Conservation (phyloP, 1,140 invertebrate species). For the Frieseomelitta varia region DNA sequence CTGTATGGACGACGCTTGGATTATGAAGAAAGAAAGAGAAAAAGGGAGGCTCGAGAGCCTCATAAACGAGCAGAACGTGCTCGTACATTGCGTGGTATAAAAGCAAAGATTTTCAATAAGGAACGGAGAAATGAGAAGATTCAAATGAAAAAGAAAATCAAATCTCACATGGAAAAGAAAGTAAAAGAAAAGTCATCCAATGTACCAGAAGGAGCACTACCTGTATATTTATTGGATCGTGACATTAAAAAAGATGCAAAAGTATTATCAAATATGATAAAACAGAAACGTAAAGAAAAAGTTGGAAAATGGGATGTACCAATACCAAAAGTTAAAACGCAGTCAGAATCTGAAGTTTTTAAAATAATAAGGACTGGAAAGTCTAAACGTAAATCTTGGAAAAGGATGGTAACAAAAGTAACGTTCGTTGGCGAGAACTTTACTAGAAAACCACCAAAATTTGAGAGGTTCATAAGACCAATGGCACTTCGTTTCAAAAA, state of each 20-base stretch:
- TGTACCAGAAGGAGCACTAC: slow-evolving; percentile 94
- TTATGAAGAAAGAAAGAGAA: slow-evolving; percentile 98
- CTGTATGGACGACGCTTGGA: slow-evolving; percentile 97
- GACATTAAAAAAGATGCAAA: slow-evolving; percentile 97
- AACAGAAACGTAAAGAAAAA: slow-evolving; percentile 99
- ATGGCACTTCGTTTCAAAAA: slow-evolving; percentile 98
- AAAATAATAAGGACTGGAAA: slow-evolving; percentile 97
- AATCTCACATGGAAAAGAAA: slow-evolving; percentile 94
- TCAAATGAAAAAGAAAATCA: slow-evolving; percentile 99
- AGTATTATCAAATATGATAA: slow-evolving; percentile 99
- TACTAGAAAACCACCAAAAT: slow-evolving; percentile 99
- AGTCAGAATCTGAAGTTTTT: slow-evolving; percentile 99
- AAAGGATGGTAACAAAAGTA: slow-evolving; percentile 99
- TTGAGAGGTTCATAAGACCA: slow-evolving; percentile 99
- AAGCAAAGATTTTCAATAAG: slow-evolving; percentile 99
- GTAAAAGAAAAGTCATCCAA: slow-evolving; percentile 93
- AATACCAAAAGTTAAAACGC: slow-evolving; percentile 98
- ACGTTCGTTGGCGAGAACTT: slow-evolving; percentile 99
- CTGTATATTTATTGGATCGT: slow-evolving; percentile 98
- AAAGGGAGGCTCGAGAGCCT: slow-evolving; percentile 95
- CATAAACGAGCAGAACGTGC: slow-evolving; percentile 96
- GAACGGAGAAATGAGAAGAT: slow-evolving; percentile 98
- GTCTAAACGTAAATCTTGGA: slow-evolving; percentile 98
- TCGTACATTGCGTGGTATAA: slow-evolving; percentile 95
- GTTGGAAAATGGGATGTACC: slow-evolving; percentile 99